Evolutionary conservation across 2,888 invertebrate species (phyloP), one percentile per base, ranked within the genome.

Genomic region (Cephus sareptanus): DNA sequence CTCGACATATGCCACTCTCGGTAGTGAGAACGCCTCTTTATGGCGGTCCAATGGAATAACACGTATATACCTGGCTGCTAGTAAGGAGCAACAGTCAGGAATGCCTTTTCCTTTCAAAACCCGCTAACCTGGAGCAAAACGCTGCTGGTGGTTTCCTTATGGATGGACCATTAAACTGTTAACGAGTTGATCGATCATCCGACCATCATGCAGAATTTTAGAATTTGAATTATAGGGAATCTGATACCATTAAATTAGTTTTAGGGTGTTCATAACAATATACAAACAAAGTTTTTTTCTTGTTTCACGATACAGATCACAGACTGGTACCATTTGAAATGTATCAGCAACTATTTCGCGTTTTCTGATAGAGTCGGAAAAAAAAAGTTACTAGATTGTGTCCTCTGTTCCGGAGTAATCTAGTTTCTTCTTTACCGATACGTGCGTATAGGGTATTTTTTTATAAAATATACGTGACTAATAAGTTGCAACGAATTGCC

Each of bases 21-120:
- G 13, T 69, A 74, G 34, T 56, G 71, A 56, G 71, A 34, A 71
- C 71, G 71, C 33, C 71, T 31, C 71, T 34, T 71, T 34, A 56
- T 56, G 56, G 23, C 56, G 23, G 23, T 56, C 56, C 56, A 56
- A 56, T 56, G 56, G 9, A 56, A 23, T 4, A 23, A 23, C 23
- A 23, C 31, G 31, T 71, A 71, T 71, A 71, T 71, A 71, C 71
- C 71, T 71, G 71, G 3, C 31, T 71, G 31, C 31, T 31, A 71
- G 31, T 71, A 71, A 56, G 56, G 56, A 56, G 56, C 71, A 30
- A 71, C 31, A 33, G 71, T 31, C 31, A 74, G 84, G 85, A 85
- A 85, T 85, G 85, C 85, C 85, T 85, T 85, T 85, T 85, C 85
- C 85, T 85, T 85, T 85, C 85, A 82, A 84, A 83, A 84, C 77